Conservation (phyloP, 1,140 invertebrate species). For the Pseudomyrmex pallidus region DNA sequence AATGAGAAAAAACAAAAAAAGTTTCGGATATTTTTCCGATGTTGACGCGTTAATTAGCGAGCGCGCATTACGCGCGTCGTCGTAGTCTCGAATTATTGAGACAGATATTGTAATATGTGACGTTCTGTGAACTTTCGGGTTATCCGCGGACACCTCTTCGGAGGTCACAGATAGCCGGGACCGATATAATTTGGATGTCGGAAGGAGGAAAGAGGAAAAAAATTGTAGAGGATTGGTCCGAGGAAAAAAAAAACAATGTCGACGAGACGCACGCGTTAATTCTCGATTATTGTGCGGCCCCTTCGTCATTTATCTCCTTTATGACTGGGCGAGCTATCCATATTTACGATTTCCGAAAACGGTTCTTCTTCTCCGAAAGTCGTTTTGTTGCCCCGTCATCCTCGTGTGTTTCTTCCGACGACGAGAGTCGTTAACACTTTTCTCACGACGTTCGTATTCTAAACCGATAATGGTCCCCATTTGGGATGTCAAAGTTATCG, state of each 20-base stretch:
- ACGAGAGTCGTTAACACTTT: slow-evolving; percentile 20
- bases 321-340: slow-evolving; percentile 57
- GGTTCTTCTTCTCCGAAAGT: slow-evolving; percentile 54
- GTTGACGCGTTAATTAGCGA: not conserved
- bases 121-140: slow-evolving; percentile 73
- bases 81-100: slow-evolving; percentile 69
- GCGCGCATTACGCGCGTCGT: not conserved
- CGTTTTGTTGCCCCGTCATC: not conserved
- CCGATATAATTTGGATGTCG: slow-evolving; percentile 64
- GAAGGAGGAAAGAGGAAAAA: slow-evolving; percentile 38
- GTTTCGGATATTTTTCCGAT: not conserved
- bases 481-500: slow-evolving; percentile 31
- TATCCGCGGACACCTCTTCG: slow-evolving; percentile 71
- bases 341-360: slow-evolving; percentile 65
- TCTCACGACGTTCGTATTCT: slow-evolving; percentile 16
- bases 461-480: slow-evolving; percentile 33
- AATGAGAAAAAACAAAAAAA: slow-evolving; percentile 16
- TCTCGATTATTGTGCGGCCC: slow-evolving; percentile 48
- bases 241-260: slow-evolving; percentile 45
- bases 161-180: slow-evolving; percentile 71
- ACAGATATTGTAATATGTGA: slow-evolving; percentile 79
- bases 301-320: slow-evolving; percentile 64
- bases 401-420: slow-evolving; percentile 5
- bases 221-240: not conserved
- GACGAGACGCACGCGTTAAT: slow-evolving; percentile 66